phyloP scores from a whole-genome alignment of 2,888 invertebrate species.

The Mantis religiosa region DNA sequence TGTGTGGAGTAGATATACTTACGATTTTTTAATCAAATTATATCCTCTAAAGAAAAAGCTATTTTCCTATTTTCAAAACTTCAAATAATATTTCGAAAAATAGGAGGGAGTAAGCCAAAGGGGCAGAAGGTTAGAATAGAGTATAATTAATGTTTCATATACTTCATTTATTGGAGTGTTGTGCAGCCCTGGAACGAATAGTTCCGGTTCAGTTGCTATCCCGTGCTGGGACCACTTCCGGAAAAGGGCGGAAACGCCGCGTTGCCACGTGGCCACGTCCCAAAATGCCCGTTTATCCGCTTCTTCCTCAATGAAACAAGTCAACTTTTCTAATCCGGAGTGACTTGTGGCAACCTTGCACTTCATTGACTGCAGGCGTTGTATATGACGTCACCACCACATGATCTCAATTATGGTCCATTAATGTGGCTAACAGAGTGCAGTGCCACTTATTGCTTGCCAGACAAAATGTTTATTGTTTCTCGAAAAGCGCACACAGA shows the following conservation, averaged over 20 bases:
- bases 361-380: not conserved
- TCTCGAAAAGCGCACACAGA: not conserved
- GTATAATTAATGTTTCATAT: too few relatives aligned
- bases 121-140: too few relatives aligned
- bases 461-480: not conserved
- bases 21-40: too few relatives aligned
- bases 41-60: too few relatives aligned
- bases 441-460: not conserved
- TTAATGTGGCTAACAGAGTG: not conserved
- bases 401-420: not conserved
- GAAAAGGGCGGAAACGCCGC: not conserved
- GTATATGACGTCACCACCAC: not conserved
- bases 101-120: too few relatives aligned
- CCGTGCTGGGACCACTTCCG: not conserved
- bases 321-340: too few relatives aligned
- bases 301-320: not conserved
- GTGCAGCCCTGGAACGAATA: not conserved
- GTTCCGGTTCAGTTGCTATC: not conserved
- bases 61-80: too few relatives aligned
- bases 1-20: too few relatives aligned
- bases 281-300: not conserved
- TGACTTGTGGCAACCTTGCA: not conserved
- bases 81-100: too few relatives aligned
- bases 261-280: slow-evolving; percentile 2
- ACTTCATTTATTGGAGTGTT: not conserved